phyloP scores from a whole-genome alignment of 2,113 vertebrate species.

The Reinhardtius hippoglossoides region DNA sequence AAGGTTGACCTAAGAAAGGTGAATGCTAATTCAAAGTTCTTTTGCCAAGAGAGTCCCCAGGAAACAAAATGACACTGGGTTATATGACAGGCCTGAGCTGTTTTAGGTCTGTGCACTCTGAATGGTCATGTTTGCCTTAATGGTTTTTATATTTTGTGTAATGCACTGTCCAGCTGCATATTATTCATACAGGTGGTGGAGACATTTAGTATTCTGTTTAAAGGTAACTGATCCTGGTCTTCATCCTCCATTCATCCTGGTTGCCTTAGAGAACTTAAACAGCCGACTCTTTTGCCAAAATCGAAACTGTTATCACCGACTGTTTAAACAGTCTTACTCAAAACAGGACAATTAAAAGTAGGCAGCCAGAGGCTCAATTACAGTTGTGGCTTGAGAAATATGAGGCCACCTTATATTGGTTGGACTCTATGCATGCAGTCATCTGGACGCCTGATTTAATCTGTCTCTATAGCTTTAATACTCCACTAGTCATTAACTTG shows the following conservation, averaged over 20 bases:
- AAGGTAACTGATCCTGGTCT: conserved; percentile 4
- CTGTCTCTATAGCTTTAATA: too few species aligned
- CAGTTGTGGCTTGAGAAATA: not conserved
- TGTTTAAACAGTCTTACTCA: not conserved
- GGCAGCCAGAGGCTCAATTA: not conserved
- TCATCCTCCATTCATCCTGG: not conserved
- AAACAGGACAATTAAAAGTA: not conserved
- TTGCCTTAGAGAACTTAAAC: not conserved
- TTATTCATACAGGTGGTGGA: not conserved
- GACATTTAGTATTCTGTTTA: not conserved
- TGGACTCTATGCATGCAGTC: too few species aligned
- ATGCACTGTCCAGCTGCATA: not conserved
- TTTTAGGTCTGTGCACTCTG: conserved; percentile 12
- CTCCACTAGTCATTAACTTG: too few species aligned
- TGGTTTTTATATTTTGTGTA: not conserved
- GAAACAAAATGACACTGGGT: not conserved
- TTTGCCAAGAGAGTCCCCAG: not conserved
- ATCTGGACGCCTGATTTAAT: too few species aligned
- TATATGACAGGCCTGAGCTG: not conserved
- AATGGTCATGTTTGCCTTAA: conserved; percentile 7
- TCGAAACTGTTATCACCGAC: not conserved
- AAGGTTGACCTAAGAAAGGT: not conserved
- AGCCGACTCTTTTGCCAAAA: not conserved
- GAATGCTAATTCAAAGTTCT: not conserved
- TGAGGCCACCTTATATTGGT: not conserved